Percentiles rank a stretch among this genome's conserved stretches.
Evolutionary conservation across 2,797 vertebrate species (phyloP).

Genomic region (Periparus ater): DNA sequence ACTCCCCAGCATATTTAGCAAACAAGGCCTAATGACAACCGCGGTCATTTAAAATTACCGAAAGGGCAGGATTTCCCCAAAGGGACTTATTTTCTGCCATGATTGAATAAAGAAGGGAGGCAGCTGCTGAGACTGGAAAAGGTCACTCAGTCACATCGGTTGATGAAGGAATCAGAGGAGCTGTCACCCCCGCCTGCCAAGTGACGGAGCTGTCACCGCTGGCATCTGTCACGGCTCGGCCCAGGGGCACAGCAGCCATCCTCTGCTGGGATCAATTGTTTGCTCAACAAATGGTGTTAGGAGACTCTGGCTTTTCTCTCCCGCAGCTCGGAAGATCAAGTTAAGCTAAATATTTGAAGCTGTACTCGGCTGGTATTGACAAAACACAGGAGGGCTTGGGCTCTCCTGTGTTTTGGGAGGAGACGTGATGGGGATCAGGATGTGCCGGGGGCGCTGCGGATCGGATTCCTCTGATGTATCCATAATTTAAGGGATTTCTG

Average conservation of each 20-base stretch:
- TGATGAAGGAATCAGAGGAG: slow-evolving; percentile 75
- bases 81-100: slow-evolving; percentile 63
- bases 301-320: slow-evolving; percentile 45
- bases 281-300: slow-evolving; percentile 39
- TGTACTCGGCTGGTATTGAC: slow-evolving; percentile 11
- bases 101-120: slow-evolving; percentile 76
- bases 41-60: slow-evolving; percentile 68
- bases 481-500: slow-evolving; percentile 78
- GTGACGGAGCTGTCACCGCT: slow-evolving; percentile 62
- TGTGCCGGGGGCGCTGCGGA: slow-evolving; percentile 40
- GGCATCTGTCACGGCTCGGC: slow-evolving; percentile 24
- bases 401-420: no score
- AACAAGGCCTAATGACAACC: slow-evolving; percentile 14
- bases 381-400: not conserved
- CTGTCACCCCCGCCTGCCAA: slow-evolving; percentile 77
- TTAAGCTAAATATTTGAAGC: slow-evolving; percentile 72
- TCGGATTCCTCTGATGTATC: slow-evolving; percentile 71
- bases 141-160: slow-evolving; percentile 79
- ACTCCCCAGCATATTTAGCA: not conserved
- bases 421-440: not conserved
- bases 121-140: slow-evolving; percentile 76
- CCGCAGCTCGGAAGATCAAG: slow-evolving; percentile 45
- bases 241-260: not conserved
- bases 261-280: slow-evolving; percentile 47
- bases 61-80: slow-evolving; percentile 58